Conservation (phyloP, 23 tunicate genomes). For the Phallusia fumigata region DNA sequence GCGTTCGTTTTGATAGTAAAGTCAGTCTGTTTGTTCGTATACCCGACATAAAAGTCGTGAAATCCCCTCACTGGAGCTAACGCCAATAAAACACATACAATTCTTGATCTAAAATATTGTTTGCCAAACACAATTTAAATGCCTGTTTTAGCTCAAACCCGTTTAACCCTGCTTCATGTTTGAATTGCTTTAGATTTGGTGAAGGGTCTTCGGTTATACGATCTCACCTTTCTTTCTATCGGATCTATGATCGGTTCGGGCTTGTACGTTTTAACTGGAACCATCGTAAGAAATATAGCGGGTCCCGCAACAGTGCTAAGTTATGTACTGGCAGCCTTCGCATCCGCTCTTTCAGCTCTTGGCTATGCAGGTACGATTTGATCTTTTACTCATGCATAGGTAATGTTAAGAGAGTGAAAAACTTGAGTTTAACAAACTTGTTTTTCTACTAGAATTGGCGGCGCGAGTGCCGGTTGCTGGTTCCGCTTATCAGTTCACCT, state of each 20-base stretch:
- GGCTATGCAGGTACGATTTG: slow-evolving; percentile 47
- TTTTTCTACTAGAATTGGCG: slow-evolving; percentile 32
- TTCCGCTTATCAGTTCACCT: slow-evolving; percentile 59
- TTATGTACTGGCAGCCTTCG: slow-evolving; percentile 48
- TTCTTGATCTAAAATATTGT: no score
- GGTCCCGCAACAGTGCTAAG: slow-evolving; percentile 51
- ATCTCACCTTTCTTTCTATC: slow-evolving; percentile 56
- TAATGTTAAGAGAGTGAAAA: no score
- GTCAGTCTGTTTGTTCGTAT: no score
- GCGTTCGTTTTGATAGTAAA: no score
- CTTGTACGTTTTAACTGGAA: slow-evolving; percentile 49
- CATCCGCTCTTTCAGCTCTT: slow-evolving; percentile 45
- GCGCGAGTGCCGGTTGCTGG: slow-evolving; percentile 56
- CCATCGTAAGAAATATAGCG: slow-evolving; percentile 27
- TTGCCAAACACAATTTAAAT: no score
- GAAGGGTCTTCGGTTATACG: slow-evolving; percentile 26
- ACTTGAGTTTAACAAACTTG: no score
- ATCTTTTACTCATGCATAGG: no score
- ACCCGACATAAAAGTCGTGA: no score
- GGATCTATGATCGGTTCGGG: slow-evolving; percentile 61
- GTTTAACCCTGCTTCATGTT: no score
- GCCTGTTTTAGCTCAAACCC: no score
- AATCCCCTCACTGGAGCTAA: no score
- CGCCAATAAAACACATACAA: no score
- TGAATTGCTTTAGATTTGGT: slow-evolving; percentile 29